Conservation (phyloP, 2,797 vertebrate genomes). For the Sebastes ruberrimus region DNA sequence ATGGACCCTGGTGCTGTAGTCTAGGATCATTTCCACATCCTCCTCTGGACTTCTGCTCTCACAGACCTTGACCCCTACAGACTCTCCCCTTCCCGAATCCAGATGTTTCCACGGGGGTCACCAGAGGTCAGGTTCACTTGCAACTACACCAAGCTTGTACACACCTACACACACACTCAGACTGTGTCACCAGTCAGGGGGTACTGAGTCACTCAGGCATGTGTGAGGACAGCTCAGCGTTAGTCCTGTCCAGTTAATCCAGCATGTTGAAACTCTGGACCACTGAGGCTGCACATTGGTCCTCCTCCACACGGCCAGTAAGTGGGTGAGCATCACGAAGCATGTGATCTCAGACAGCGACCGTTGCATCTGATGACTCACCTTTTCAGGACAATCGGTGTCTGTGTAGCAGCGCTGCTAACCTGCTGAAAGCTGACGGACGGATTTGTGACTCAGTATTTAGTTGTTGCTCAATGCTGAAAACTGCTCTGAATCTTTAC, state of each 20-base stretch:
- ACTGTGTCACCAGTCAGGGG: slow-evolving; percentile 35
- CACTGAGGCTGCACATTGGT: slow-evolving; percentile 15
- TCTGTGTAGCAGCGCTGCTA: neutral
- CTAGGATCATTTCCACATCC: neutral
- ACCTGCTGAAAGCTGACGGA: slow-evolving; percentile 5
- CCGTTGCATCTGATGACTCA: slow-evolving; percentile 48
- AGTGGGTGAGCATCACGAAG: slow-evolving; percentile 29
- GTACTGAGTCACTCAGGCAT: slow-evolving; percentile 58
- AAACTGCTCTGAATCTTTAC: neutral
- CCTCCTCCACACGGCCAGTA: slow-evolving; percentile 33
- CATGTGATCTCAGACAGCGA: slow-evolving; percentile 20
- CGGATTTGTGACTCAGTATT: neutral
- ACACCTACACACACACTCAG: neutral
- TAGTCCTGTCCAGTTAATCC: slow-evolving; percentile 46
- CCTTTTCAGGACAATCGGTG: slow-evolving; percentile 19
- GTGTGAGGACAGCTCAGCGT: slow-evolving; percentile 25
- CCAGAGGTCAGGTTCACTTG: slow-evolving; percentile 35
- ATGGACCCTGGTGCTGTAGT: neutral
- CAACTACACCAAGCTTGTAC: neutral
- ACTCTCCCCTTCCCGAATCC: slow-evolving; percentile 38
- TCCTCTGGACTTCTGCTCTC: slow-evolving; percentile 31
- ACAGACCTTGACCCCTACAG: slow-evolving; percentile 34
- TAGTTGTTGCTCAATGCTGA: slow-evolving; percentile 6
- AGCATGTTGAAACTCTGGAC: slow-evolving; percentile 49
- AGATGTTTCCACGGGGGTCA: slow-evolving; percentile 64